These are phyloP conservation scores for Tribolium freemani DNA, from an alignment of 2,888 invertebrate species.

Conservation along the genomic window DNA sequence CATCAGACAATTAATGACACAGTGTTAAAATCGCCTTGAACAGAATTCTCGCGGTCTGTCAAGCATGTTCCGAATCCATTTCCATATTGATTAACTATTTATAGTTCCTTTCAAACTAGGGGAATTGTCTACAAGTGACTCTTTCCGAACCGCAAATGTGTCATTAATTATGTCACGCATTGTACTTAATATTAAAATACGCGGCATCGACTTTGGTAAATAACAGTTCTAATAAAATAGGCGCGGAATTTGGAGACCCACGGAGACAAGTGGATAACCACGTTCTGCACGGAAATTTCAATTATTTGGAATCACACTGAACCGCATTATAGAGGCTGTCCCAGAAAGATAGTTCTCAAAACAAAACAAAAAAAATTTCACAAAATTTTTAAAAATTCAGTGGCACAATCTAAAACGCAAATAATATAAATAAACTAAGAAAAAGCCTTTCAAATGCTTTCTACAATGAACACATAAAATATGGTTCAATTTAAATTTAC, in stretches of 20 bases:
- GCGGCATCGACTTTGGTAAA: conserved; percentile 23
- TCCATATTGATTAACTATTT: conserved; percentile 31
- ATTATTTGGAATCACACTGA: neutral
- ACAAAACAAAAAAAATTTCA: too few relatives aligned
- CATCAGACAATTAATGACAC: conserved; percentile 17
- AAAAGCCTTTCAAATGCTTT: too few relatives aligned
- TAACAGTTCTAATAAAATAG: conserved; percentile 11
- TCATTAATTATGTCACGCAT: conserved; percentile 19
- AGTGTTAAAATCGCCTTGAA: conserved; percentile 10
- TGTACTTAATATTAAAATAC: conserved; percentile 34
- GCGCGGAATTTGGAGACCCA: neutral
- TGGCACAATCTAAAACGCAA: too few relatives aligned
- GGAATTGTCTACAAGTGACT: conserved; percentile 16
- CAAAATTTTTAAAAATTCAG: neutral
- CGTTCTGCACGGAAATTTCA: neutral
- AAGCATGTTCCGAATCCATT: conserved; percentile 18
- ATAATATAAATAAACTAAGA: too few relatives aligned
- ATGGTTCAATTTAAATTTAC: too few relatives aligned
- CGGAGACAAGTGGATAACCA: neutral
- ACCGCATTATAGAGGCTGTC: neutral
- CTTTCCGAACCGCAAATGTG: conserved; percentile 5
- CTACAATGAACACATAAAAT: too few relatives aligned
- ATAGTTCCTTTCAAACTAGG: conserved; percentile 20
- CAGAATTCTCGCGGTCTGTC: conserved; percentile 12
- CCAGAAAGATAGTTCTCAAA: too few relatives aligned